Conservation (phyloP, 2,888 invertebrate species). For the Pachydiplax longipennis region DNA sequence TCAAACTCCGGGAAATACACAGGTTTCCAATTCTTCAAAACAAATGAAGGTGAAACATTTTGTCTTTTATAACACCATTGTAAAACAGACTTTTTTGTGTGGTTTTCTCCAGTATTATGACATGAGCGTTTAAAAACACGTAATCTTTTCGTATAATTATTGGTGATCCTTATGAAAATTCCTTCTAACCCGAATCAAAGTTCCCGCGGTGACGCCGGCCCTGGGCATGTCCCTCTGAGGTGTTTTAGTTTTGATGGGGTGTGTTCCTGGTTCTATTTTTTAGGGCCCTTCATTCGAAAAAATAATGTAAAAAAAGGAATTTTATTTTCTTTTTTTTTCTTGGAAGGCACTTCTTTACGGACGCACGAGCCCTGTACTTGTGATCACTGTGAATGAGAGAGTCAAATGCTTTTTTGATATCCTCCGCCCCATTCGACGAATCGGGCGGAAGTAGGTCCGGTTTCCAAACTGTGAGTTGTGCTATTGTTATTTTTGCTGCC, state of each 20-base stretch:
- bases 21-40: conserved; percentile 50
- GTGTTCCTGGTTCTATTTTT: not conserved
- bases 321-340: conserved; percentile 55
- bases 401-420: conserved; percentile 52
- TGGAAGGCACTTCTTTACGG: conserved; percentile 94
- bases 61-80: conserved; percentile 50
- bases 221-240: not conserved
- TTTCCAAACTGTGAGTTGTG: not conserved
- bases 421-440: conserved; percentile 48
- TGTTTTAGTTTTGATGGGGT: not conserved
- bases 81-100: conserved; percentile 51
- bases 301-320: conserved; percentile 33
- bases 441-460: conserved; percentile 6
- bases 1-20: conserved; percentile 51
- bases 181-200: not conserved
- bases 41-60: conserved; percentile 49
- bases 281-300: conserved; percentile 35
- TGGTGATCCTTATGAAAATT: not conserved
- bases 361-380: conserved; percentile 85
- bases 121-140: conserved; percentile 49
- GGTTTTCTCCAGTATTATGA: conserved; percentile 51
- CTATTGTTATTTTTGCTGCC: not conserved
- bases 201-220: not conserved
- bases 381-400: conserved; percentile 67
- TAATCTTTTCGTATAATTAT: conserved; percentile 31